A percentile compares a stretch with the other conserved stretches of the same genome.
Evolutionary conservation across 2,888 invertebrate genomes (phyloP).

Genomic region (Morpho helenor): DNA sequence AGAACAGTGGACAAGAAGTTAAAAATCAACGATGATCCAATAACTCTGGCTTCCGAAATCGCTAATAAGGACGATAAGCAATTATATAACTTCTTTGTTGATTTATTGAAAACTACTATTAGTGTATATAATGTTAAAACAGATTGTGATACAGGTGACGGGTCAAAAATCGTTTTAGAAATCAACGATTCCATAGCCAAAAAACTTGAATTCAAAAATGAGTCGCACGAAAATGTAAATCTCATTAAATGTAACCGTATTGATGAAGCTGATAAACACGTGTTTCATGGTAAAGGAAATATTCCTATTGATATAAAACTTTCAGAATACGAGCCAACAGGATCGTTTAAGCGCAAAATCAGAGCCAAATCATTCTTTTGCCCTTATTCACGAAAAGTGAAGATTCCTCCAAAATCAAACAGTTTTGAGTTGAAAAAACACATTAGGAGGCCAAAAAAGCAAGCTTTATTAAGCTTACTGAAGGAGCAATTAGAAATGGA

Average conservation of each 20-base stretch:
- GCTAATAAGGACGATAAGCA: slow-evolving; percentile 35
- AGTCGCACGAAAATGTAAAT: slow-evolving; percentile 4
- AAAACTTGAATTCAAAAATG: slow-evolving; percentile 30
- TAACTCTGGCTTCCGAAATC: slow-evolving; percentile 31
- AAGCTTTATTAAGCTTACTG: slow-evolving; percentile 39
- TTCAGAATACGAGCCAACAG: background rate
- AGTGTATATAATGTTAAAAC: slow-evolving; percentile 42
- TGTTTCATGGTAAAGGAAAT: slow-evolving; percentile 10
- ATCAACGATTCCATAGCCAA: slow-evolving; percentile 44
- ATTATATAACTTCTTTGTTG: slow-evolving; percentile 54
- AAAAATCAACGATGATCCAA: slow-evolving; percentile 32
- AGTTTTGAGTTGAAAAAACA: slow-evolving; percentile 21
- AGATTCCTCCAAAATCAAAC: slow-evolving; percentile 19
- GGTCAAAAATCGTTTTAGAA: slow-evolving; percentile 37
- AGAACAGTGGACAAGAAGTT: slow-evolving; percentile 27
- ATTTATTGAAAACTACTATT: slow-evolving; percentile 51
- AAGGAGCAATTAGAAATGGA: slow-evolving; percentile 45
- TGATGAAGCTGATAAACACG: slow-evolving; percentile 2
- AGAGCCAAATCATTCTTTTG: slow-evolving; percentile 30
- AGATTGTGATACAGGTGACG: slow-evolving; percentile 14
- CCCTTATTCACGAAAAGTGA: slow-evolving; percentile 17
- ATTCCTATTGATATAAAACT: slow-evolving; percentile 3
- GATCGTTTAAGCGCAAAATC: slow-evolving; percentile 7
- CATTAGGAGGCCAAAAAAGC: slow-evolving; percentile 35
- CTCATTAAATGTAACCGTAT: background rate